Evolutionary conservation across 2,113 vertebrate species (phyloP).

Genomic region (Silurus glanis): DNA sequence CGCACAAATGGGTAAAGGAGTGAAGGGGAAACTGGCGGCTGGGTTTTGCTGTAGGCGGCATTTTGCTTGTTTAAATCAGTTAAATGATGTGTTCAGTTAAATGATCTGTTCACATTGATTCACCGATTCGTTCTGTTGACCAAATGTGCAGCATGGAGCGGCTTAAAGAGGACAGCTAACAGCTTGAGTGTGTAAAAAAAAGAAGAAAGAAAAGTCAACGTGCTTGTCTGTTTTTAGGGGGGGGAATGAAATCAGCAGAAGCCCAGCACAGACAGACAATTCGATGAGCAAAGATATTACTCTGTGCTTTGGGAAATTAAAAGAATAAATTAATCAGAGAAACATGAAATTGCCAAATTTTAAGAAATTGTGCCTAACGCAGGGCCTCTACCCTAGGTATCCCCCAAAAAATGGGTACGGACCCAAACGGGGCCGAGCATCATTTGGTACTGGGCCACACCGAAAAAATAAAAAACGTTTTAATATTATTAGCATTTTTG

Average conservation of each 20-base stretch:
- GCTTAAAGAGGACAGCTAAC: not conserved
- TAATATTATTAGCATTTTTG: no score
- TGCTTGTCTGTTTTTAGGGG: not conserved
- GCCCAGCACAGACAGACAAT: not conserved
- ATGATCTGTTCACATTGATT: slow-evolving; percentile 8
- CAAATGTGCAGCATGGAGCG: not conserved
- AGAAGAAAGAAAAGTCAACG: no score
- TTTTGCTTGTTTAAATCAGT: slow-evolving; percentile 22
- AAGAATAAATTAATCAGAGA: not conserved
- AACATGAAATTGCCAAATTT: not conserved
- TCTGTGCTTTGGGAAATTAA: not conserved
- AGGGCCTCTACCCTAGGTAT: not conserved
- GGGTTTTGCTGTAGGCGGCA: not conserved
- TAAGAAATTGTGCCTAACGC: not conserved
- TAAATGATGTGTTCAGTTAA: slow-evolving; percentile 11
- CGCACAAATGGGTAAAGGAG: not conserved
- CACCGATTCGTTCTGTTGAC: not conserved
- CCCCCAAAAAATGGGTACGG: no score
- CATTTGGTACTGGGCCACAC: no score
- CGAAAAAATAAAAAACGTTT: no score
- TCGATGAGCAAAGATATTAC: not conserved
- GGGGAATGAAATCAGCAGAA: not conserved
- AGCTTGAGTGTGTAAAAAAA: slow-evolving; percentile 1
- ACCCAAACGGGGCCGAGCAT: no score
- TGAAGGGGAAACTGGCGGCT: not conserved